Base-by-base conservation (phyloP, 2,113 vertebrate species). In the Clarias batrachus region DNA sequence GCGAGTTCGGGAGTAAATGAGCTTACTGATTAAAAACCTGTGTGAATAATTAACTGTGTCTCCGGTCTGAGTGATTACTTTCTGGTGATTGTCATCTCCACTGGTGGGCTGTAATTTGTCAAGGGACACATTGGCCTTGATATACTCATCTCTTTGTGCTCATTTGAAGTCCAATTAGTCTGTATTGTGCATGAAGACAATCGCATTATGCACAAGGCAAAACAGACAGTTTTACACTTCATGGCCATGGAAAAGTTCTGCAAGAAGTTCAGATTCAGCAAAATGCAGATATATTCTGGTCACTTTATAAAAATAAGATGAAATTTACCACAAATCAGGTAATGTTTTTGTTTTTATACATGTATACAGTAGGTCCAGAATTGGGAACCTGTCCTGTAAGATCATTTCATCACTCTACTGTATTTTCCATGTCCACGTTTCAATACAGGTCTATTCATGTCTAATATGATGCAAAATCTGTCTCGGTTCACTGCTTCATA, bases 31-130 rank as follows among this genome's bases (percentile, higher is more conserved):
- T 79, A 10, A 79, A 79, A 79, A 77, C 52, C 12, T 27, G 52
- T 8, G n/a, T 30, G 76, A 56, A 57, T 30, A 16, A 78, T 30
- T 78, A 78, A 78, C 52, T 17, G 13, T 10, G n/a, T 57, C 76
- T 79, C 54, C 11, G 54, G 76, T 74, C 41, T 79, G 76, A 79
- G 6, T 57, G n/a, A 79, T 79, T 57, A 79, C 76, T 30, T 79
- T 79, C 54, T 59, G 76, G 14, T 57, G 76, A 79, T 59, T 59
- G 76, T 12, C 54, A 11, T 79, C 76, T 30, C n/a, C 30, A 27
- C 54, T 79, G 52, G 76, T 79, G n/a, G 52, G 76, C 54, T 79
- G 27, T 30, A 79, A 79, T 79, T 57, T 17, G 54, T 79, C 76
- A 79, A 11, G 52, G 52, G n/a, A 79, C 33, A 57, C 76, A 79